These are phyloP conservation scores for Progne subis DNA, from an alignment of 2,113 vertebrate species.

Conservation along the genomic window DNA sequence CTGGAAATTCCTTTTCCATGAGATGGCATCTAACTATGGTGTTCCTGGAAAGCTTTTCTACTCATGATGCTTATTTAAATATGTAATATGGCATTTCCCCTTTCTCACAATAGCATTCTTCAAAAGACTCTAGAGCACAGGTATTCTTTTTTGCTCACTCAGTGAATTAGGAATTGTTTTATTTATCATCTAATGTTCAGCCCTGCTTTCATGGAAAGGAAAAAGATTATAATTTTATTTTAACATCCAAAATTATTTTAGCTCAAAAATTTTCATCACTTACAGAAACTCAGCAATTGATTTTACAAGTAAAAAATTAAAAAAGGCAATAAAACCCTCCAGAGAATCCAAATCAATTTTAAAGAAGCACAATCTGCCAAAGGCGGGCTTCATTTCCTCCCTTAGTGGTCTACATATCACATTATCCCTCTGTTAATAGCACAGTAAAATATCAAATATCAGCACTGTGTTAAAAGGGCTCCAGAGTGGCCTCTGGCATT, in stretches of 20 bases:
- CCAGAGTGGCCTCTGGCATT: not conserved
- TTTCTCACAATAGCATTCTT: not conserved
- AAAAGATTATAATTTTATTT: not conserved
- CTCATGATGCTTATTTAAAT: not conserved
- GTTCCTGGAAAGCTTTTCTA: not conserved
- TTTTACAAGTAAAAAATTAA: not conserved
- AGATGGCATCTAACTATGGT: not conserved
- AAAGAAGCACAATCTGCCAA: not conserved
- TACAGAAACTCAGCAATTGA: not conserved
- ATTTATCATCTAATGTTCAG: not conserved
- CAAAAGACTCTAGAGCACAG: fast-evolving
- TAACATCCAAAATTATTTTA: not conserved
- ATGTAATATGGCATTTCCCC: not conserved
- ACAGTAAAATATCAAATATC: constrained; percentile 23
- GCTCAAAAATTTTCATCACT: not conserved
- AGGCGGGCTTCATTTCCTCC: not conserved
- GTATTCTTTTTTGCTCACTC: not conserved
- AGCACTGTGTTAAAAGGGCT: not conserved
- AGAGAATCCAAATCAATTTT: not conserved
- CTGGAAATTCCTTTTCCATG: not conserved
- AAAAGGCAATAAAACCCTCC: not conserved
- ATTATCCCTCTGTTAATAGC: constrained; percentile 30
- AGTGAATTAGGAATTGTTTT: not conserved
- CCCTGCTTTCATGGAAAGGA: not conserved
- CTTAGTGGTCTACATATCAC: not conserved